Evolutionary conservation across 2,888 invertebrate genomes (phyloP).

Genomic region (Trypoxylon attenuatum): DNA sequence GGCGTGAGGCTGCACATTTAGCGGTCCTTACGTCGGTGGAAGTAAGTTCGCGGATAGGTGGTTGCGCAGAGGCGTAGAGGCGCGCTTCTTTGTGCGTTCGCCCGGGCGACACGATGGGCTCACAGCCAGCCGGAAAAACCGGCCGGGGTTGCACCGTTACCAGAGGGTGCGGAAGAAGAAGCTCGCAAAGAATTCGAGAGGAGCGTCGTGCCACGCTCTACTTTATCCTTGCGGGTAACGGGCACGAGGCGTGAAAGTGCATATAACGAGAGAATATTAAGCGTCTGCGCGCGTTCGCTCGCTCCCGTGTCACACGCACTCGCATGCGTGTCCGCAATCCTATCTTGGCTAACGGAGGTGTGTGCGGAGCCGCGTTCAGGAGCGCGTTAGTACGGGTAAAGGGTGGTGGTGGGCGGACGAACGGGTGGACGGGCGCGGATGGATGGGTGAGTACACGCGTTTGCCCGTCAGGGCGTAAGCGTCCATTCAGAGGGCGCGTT

Average conservation of each 20-base stretch:
- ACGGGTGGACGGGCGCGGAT: constrained; percentile 27
- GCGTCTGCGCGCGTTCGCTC: constrained; percentile 49
- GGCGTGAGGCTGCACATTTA: constrained; percentile 14
- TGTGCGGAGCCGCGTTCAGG: constrained; percentile 36
- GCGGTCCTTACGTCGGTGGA: constrained; percentile 27
- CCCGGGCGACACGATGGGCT: constrained; percentile 24
- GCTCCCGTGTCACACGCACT: background rate
- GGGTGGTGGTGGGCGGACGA: too few relatives aligned
- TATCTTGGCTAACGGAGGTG: background rate
- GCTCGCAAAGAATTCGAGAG: constrained; percentile 54
- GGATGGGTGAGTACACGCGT: constrained; percentile 62
- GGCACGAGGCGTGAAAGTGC: constrained; percentile 64
- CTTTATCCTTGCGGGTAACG: constrained; percentile 48
- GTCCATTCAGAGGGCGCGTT: constrained; percentile 72
- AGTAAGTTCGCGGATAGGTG: constrained; percentile 48
- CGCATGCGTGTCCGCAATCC: constrained; percentile 20
- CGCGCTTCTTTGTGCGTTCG: constrained; percentile 12
- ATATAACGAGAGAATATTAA: constrained; percentile 59
- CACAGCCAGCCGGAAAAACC: constrained; percentile 40
- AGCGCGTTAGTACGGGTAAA: too few relatives aligned
- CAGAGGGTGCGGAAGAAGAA: constrained; percentile 45
- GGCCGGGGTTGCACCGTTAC: constrained; percentile 34
- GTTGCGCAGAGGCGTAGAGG: too few relatives aligned
- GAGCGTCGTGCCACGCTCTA: constrained; percentile 46
- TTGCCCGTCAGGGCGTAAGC: constrained; percentile 69